These are phyloP conservation scores for Chymomyza caudatula DNA, from an alignment of 2,888 invertebrate species.

Conservation along the genomic window DNA sequence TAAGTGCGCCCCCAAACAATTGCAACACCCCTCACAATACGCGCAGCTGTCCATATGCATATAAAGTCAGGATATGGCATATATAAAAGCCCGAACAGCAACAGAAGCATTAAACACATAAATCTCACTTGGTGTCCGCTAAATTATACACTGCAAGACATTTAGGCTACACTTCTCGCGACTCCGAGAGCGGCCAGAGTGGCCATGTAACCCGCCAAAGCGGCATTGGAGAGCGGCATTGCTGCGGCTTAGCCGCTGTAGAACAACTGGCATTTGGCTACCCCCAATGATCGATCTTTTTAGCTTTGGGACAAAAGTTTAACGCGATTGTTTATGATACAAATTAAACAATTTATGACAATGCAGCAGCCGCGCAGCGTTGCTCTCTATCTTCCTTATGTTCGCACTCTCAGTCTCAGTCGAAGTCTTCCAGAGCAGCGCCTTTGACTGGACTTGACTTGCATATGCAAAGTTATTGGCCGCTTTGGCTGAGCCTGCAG, in stretches of 20 bases:
- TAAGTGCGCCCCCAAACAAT: constrained; percentile 70
- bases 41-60: not conserved
- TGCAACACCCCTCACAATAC: constrained; percentile 42
- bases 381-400: not conserved
- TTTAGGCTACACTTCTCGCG: constrained; percentile 76
- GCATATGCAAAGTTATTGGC: not conserved
- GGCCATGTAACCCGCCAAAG: constrained; percentile 34
- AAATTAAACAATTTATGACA: constrained; percentile 79
- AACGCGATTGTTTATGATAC: constrained; percentile 79
- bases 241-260: constrained; percentile 7
- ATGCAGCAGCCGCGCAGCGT: constrained; percentile 54
- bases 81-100: constrained; percentile 15
- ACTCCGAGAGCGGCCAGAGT: constrained; percentile 10
- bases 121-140: constrained; percentile 79
- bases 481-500: not conserved
- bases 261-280: constrained; percentile 19
- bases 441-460: not conserved
- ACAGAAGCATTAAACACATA: constrained; percentile 74
- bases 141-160: constrained; percentile 78
- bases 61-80: not conserved
- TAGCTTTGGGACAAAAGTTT: constrained; percentile 76
- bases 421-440: not conserved
- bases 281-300: constrained; percentile 75
- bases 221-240: constrained; percentile 22
- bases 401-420: not conserved